phyloP scores from a whole-genome alignment of 2,797 vertebrate species.

The Intellagama lesueurii region DNA sequence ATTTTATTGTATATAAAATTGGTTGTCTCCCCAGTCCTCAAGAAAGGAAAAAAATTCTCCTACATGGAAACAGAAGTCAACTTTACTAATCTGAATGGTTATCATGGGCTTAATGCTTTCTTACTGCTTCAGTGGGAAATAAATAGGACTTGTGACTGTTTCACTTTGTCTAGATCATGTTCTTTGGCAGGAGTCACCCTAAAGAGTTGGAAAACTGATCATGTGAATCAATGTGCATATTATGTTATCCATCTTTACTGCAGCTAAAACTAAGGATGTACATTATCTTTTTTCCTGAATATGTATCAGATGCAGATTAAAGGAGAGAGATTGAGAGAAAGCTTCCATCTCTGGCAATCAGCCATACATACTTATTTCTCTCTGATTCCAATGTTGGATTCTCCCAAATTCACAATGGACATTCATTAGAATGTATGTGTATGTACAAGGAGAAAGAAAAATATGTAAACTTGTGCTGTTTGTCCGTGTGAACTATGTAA shows the following conservation, averaged over 20 bases:
- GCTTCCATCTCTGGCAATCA: background rate
- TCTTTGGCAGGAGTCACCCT: background rate
- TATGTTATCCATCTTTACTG: too few relatives aligned
- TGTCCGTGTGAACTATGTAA: background rate
- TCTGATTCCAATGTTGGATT: background rate
- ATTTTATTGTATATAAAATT: background rate
- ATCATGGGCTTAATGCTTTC: background rate
- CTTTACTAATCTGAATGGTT: background rate
- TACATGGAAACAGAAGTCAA: background rate
- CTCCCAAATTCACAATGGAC: background rate
- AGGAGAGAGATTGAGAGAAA: background rate
- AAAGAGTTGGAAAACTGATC: background rate
- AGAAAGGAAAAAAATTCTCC: rapidly evolving
- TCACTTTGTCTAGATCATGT: background rate
- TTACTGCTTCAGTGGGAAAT: background rate
- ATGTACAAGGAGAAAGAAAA: too few relatives aligned
- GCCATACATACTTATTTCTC: too few relatives aligned
- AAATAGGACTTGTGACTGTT: background rate
- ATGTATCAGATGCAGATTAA: too few relatives aligned
- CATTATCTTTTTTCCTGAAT: too few relatives aligned
- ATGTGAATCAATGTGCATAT: background rate
- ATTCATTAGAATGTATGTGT: background rate
- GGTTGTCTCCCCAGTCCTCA: background rate
- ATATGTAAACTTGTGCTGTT: too few relatives aligned
- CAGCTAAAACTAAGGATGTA: too few relatives aligned